Evolutionary conservation across 2,888 invertebrate species (phyloP), one percentile per base, ranked within the genome.

Genomic region (Halictus quadricinctus): DNA sequence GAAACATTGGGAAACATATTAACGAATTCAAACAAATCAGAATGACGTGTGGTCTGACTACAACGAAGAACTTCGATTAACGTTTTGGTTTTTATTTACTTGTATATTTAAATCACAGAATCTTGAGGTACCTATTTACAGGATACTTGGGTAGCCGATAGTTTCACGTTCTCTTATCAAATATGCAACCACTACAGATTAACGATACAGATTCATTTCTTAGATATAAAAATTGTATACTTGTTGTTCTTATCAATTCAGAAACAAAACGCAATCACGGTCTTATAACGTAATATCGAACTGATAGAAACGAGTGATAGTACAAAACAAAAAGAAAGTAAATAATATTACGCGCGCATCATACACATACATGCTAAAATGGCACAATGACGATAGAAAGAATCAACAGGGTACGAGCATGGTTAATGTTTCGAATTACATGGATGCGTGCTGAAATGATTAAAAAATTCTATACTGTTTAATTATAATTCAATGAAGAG

Each of bases 331-430:
- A 58, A 4, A 8, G n/a, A 18, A n/a, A 18, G 60, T 36, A 72
- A 64, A 72, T 15, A 18, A 46, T 64, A 18, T 36, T 64, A 46
- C 8, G 66, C 25, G 72, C 43, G 64, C 70, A 50, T 46, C 12
- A n/a, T 75, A 76, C 48, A 72, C 69, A 75, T 74, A 64, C 48
- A 75, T 74, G 41, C 29, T 77, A 80, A 80, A n/a, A 85, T 85
- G 80, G 85, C 85, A 85, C 85, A 41, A 12, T 72, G 36, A 43
- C 41, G 29, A 43, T n/a, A 48, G 13, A 66, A 50, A 25, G 46
- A 64, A 70, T 72, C 58, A 43, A 66, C 13, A 21, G 1, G 43
- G 13, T 54, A 21, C 15, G 77, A 48, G 29, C 8, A 58, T 43
- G 21, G 2, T 64, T 12, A 54, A 25, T 46, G 15, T 60, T 25